phyloP scores from a whole-genome alignment of 2,797 vertebrate genomes.

The Staurois parvus region DNA sequence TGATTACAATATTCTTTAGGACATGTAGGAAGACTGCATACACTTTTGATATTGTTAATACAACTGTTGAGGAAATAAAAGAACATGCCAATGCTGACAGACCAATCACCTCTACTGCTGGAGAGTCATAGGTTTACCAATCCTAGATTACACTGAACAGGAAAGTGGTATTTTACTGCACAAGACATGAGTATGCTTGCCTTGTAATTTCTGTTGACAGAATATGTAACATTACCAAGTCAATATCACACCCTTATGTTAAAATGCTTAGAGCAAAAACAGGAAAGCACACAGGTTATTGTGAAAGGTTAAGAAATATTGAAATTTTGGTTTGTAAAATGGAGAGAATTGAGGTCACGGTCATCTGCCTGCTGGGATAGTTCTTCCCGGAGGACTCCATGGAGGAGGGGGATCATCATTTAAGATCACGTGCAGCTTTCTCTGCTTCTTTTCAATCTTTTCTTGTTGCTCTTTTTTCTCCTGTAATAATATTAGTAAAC shows the following conservation, averaged over 20 bases:
- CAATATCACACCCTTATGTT: conserved; percentile 1
- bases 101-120: background rate
- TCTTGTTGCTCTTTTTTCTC: conserved; percentile 83
- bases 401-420: conserved; percentile 78
- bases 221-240: background rate
- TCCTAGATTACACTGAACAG: too few relatives aligned
- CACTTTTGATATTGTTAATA: background rate
- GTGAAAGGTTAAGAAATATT: conserved; percentile 54
- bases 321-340: conserved; percentile 36
- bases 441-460: conserved; percentile 79
- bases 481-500: conserved; percentile 70
- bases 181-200: too few relatives aligned
- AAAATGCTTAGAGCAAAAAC: conserved; percentile 14
- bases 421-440: conserved; percentile 75
- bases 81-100: background rate
- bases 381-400: conserved; percentile 93
- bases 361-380: conserved; percentile 79
- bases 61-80: background rate
- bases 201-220: too few relatives aligned
- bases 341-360: conserved; percentile 55
- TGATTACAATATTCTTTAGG: background rate
- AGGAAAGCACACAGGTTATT: conserved; percentile 28
- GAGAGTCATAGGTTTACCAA: too few relatives aligned
- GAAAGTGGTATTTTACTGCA: too few relatives aligned
- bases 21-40: background rate